Evolutionary conservation across 2,888 invertebrate species (phyloP).

Genomic region (Coelinius sp.): DNA sequence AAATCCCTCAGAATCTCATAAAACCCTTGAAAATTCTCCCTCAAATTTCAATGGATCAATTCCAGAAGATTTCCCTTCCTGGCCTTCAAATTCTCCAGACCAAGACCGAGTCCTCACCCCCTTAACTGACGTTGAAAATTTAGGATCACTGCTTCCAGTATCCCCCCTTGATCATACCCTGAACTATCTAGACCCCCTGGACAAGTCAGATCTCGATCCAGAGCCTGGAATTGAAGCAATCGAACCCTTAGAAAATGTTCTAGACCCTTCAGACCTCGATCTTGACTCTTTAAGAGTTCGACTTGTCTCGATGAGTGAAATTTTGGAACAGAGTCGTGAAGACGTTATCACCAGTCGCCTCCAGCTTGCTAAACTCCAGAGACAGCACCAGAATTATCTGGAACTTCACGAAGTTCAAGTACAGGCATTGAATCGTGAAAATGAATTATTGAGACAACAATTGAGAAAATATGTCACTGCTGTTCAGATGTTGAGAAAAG

Average conservation of each 20-base stretch:
- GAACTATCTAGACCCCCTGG: conserved; percentile 66
- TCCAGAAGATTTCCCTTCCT: too few species aligned
- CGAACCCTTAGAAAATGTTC: conserved; percentile 59
- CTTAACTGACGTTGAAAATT: conserved; percentile 61
- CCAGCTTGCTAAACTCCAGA: conserved; percentile 64
- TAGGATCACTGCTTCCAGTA: conserved; percentile 66
- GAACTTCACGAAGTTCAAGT: conserved; percentile 71
- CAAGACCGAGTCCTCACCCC: conserved; percentile 64
- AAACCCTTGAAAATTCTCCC: too few species aligned
- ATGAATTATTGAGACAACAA: conserved; percentile 87
- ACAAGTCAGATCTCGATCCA: conserved; percentile 52
- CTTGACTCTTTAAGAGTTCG: conserved; percentile 58
- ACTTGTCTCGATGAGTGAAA: conserved; percentile 61
- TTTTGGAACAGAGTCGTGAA: conserved; percentile 65
- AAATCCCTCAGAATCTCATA: too few species aligned
- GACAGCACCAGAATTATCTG: conserved; percentile 67
- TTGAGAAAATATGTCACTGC: conserved; percentile 89
- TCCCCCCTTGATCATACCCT: conserved; percentile 66
- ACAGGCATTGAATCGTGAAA: conserved; percentile 81
- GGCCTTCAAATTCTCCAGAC: not conserved
- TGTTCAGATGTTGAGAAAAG: conserved; percentile 84
- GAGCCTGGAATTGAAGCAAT: conserved; percentile 65
- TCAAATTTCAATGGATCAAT: too few species aligned
- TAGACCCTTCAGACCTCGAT: conserved; percentile 57
- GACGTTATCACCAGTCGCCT: conserved; percentile 64